Percentiles rank a stretch among this genome's conserved stretches.
phyloP scores from a whole-genome alignment of 2,888 invertebrate species.

The Torymus texanus region DNA sequence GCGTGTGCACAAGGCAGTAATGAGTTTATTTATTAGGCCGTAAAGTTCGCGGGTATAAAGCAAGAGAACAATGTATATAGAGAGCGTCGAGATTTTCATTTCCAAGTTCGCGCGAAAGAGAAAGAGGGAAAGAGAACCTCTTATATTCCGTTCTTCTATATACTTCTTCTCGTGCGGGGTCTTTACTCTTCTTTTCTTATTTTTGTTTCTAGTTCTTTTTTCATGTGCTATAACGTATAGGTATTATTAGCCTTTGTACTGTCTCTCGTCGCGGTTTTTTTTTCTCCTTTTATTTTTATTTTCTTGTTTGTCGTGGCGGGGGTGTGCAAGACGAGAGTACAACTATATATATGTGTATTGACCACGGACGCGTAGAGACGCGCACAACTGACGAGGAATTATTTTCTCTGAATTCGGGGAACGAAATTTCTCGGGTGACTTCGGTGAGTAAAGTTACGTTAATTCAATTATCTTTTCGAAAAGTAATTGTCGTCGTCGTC shows the following conservation, averaged over 20 bases:
- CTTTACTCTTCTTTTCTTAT: neutral
- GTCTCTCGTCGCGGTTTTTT: conserved; percentile 1
- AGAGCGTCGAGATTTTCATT: conserved; percentile 13
- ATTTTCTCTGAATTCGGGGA: too few species aligned
- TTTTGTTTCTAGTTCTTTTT: conserved; percentile 11
- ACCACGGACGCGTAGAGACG: too few species aligned
- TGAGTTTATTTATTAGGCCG: conserved; percentile 50
- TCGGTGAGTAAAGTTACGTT: too few species aligned
- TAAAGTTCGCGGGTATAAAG: neutral
- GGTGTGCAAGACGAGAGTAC: conserved; percentile 33
- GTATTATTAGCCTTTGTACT: neutral
- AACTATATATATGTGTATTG: neutral
- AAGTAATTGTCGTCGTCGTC: too few species aligned
- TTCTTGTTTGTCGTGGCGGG: neutral
- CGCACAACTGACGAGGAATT: too few species aligned
- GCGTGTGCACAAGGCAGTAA: conserved; percentile 20
- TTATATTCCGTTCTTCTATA: neutral
- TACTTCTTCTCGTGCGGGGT: neutral
- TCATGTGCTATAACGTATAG: conserved; percentile 34
- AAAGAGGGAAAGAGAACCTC: neutral
- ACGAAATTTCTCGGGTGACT: too few species aligned
- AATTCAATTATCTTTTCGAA: too few species aligned
- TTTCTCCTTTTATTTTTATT: neutral
- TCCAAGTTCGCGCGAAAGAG: neutral
- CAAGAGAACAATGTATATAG: too few species aligned